Percentiles rank a stretch among this genome's conserved stretches.
Evolutionary conservation across 2,113 vertebrate genomes (phyloP).

Genomic region (Corythornis vintsioides): DNA sequence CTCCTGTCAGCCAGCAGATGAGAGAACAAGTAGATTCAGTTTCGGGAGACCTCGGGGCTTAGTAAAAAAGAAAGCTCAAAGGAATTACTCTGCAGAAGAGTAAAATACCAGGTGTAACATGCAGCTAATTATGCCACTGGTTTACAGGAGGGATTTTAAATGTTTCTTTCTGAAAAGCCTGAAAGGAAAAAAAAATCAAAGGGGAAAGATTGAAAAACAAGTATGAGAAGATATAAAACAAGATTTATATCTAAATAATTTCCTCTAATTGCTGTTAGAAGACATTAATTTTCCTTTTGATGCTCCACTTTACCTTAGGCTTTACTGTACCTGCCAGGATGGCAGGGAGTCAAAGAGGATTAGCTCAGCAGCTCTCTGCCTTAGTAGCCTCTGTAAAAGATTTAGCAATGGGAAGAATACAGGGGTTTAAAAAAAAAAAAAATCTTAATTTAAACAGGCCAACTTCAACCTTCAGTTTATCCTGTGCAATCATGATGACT

Average conservation of each 20-base stretch:
- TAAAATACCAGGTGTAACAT: conserved; percentile 72
- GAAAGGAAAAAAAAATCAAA: conserved; percentile 79
- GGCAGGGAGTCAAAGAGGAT: conserved; percentile 80
- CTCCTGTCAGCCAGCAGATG: conserved; percentile 15
- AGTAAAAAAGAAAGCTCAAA: conserved; percentile 59
- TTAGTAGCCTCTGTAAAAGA: conserved; percentile 64
- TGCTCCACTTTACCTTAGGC: conserved; percentile 78
- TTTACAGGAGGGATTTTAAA: conserved; percentile 70
- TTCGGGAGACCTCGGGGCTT: conserved; percentile 58
- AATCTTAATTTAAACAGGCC: conserved; percentile 34
- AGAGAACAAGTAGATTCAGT: conserved; percentile 48
- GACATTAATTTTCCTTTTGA: conserved; percentile 85
- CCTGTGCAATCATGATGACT: conserved; percentile 21
- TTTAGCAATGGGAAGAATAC: conserved; percentile 65
- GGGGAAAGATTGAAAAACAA: conserved; percentile 80
- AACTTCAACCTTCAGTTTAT: conserved; percentile 15
- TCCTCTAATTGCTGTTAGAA: conserved; percentile 86
- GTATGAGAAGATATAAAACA: conserved; percentile 81
- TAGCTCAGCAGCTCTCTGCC: conserved; percentile 70
- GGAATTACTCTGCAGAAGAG: conserved; percentile 57
- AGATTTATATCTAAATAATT: conserved; percentile 85
- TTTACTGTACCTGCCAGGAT: conserved; percentile 76
- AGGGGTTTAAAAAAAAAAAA: neutral
- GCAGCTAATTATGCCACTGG: conserved; percentile 71
- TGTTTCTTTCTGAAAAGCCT: conserved; percentile 74